phyloP scores from a whole-genome alignment of 2,888 invertebrate species.

The Spialia ferax region DNA sequence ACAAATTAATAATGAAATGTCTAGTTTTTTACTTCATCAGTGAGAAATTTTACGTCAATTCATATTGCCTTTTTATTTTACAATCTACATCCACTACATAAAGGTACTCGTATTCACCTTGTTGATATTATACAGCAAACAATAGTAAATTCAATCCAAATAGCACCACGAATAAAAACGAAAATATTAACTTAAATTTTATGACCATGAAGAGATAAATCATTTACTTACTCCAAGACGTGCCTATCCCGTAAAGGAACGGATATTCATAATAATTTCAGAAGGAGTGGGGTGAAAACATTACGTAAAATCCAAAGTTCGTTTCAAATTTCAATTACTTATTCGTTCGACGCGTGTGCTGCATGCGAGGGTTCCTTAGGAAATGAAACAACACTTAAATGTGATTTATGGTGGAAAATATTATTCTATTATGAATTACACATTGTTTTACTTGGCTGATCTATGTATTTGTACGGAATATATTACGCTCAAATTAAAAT shows the following conservation, averaged over 20 bases:
- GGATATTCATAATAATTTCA: conserved; percentile 84
- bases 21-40: too few species aligned
- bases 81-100: too few species aligned
- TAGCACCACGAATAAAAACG: conserved; percentile 10
- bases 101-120: too few species aligned
- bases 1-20: too few species aligned
- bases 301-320: conserved; percentile 84
- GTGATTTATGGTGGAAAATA: conserved; percentile 83
- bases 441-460: conserved; percentile 79
- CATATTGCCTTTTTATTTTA: too few species aligned
- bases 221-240: conserved; percentile 64
- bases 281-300: conserved; percentile 72
- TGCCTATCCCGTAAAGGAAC: conserved; percentile 62
- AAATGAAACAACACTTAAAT: conserved; percentile 86
- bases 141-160: not conserved
- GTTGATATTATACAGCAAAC: too few species aligned
- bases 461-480: conserved; percentile 58
- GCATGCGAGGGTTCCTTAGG: conserved; percentile 73
- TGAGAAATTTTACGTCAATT: too few species aligned
- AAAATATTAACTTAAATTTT: conserved; percentile 37
- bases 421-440: conserved; percentile 80
- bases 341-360: conserved; percentile 83
- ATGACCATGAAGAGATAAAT: conserved; percentile 52
- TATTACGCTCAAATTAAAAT: conserved; percentile 61
- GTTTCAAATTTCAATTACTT: conserved; percentile 85